Percentiles rank a stretch among this genome's conserved stretches.
Evolutionary conservation across 2,797 vertebrate genomes (phyloP).

Genomic region (Heterohyrax brucei): DNA sequence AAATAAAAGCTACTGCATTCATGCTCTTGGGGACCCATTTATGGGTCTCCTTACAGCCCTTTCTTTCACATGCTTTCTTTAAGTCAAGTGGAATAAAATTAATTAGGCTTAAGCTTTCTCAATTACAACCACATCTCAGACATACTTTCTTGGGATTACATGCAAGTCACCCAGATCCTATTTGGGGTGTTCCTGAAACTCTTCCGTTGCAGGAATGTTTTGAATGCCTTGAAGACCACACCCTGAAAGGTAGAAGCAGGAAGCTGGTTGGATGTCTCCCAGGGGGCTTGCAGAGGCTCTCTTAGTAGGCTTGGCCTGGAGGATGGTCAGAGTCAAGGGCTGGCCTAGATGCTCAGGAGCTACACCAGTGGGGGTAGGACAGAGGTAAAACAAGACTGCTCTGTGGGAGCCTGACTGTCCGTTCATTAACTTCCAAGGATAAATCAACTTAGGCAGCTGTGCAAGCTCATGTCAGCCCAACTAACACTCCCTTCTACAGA

Average conservation of each 20-base stretch:
- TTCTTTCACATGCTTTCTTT: not conserved
- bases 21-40: not conserved
- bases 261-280: not conserved
- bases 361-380: not conserved
- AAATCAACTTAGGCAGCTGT: not conserved
- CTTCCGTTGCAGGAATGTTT: conserved; percentile 54
- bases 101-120: conserved; percentile 71
- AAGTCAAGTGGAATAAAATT: conserved; percentile 62
- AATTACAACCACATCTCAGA: conserved; percentile 59
- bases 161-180: conserved; percentile 55
- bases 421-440: not conserved
- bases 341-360: not conserved
- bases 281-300: not conserved
- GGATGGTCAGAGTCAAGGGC: not conserved
- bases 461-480: not conserved
- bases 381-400: not conserved
- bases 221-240: conserved; percentile 39
- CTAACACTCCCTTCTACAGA: conserved; percentile 3
- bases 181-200: conserved; percentile 64
- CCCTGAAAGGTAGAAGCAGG: conserved; percentile 57
- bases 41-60: not conserved
- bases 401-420: not conserved
- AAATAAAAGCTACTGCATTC: not conserved
- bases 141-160: conserved; percentile 29
- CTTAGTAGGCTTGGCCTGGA: not conserved